Conservation (phyloP, 2,888 invertebrate genomes). For the Digitonthophagus gazella region DNA sequence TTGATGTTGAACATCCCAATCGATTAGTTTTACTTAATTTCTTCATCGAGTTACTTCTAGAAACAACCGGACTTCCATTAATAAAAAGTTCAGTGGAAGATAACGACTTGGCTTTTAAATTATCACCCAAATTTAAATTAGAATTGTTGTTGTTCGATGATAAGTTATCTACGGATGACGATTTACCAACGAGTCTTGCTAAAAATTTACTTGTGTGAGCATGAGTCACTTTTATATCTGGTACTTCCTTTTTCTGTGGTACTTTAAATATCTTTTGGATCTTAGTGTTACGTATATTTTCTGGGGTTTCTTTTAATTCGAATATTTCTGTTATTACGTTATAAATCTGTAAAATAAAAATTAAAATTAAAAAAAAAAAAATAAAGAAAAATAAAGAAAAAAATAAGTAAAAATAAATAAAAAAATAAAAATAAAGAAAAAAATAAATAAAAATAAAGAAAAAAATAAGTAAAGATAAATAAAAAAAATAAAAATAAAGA, state of each 20-base stretch:
- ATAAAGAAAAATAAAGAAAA: too few species aligned
- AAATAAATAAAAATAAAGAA: too few species aligned
- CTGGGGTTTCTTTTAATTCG: constrained; percentile 49
- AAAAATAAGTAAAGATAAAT: too few species aligned
- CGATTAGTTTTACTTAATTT: constrained; percentile 31
- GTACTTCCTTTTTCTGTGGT: constrained; percentile 43
- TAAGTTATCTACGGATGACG: constrained; percentile 55
- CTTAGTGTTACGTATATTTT: constrained; percentile 43
- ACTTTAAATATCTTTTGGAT: constrained; percentile 54
- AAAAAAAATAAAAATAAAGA: too few species aligned
- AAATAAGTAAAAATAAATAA: too few species aligned
- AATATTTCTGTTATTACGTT: constrained; percentile 54
- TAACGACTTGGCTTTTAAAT: constrained; percentile 49
- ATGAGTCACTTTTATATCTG: constrained; percentile 47
- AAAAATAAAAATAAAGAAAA: too few species aligned
- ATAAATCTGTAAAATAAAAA: constrained; percentile 46
- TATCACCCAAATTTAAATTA: constrained; percentile 29
- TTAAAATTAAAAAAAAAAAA: neutral
- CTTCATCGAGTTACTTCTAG: constrained; percentile 39
- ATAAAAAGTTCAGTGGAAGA: constrained; percentile 54
- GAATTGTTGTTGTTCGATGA: constrained; percentile 35
- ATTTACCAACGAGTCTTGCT: constrained; percentile 52
- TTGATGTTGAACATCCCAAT: constrained; percentile 30
- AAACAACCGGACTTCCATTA: constrained; percentile 40
- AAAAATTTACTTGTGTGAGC: constrained; percentile 52